These are phyloP conservation scores for Horisme vitalbata DNA, from an alignment of 2,888 invertebrate species.

Conservation along the genomic window DNA sequence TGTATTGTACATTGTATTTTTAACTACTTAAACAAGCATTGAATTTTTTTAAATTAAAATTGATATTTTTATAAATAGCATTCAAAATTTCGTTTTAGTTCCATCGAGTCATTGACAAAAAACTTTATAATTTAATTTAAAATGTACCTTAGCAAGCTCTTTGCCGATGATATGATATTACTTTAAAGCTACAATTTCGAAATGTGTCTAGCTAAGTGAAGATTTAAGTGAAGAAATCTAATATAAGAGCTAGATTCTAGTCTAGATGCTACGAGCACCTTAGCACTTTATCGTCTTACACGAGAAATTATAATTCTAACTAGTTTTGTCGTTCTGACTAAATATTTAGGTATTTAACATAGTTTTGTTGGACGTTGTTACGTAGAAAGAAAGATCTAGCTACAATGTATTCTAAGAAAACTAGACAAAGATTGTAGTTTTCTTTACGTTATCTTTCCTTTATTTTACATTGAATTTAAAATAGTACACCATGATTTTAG, in stretches of 20 bases:
- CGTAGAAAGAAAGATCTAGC: not conserved
- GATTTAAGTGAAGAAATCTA: slow-evolving; percentile 25
- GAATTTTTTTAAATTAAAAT: no score
- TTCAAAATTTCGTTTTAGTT: no score
- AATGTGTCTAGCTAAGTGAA: slow-evolving; percentile 63
- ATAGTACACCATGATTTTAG: not conserved
- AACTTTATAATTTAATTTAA: not conserved
- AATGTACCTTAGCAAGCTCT: not conserved
- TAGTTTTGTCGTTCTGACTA: slow-evolving; percentile 13
- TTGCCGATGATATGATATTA: slow-evolving; percentile 52
- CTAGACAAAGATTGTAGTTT: slow-evolving; percentile 1
- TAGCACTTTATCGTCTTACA: slow-evolving; percentile 22
- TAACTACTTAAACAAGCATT: no score
- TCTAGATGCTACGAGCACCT: slow-evolving; percentile 23
- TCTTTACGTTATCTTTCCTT: not conserved
- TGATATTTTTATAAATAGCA: no score
- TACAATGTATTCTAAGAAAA: slow-evolving; percentile 1
- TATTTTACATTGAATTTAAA: not conserved
- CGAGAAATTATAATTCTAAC: slow-evolving; percentile 5
- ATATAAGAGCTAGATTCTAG: slow-evolving; percentile 10
- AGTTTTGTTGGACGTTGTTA: slow-evolving; percentile 1
- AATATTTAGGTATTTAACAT: slow-evolving; percentile 8
- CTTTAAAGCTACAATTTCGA: slow-evolving; percentile 70
- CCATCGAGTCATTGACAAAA: no score
- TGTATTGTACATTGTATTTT: no score